Conservation (phyloP, 2,113 vertebrate species). For the Chinchilla lanigera region DNA sequence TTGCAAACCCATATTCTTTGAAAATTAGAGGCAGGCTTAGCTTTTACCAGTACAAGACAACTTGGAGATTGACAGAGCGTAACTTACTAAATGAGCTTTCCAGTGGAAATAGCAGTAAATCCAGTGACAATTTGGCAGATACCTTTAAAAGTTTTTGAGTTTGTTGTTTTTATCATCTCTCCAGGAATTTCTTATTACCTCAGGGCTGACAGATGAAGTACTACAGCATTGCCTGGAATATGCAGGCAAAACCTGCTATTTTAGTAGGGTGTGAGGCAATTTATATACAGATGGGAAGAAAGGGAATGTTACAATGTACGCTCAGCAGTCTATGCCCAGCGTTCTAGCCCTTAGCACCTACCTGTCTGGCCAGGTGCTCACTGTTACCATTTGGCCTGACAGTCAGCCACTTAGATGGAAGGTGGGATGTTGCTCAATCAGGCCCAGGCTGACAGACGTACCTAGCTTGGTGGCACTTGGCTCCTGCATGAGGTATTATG, state of each 20-base stretch:
- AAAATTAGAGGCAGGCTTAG: constrained; percentile 94
- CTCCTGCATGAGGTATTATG: not conserved
- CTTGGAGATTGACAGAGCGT: constrained; percentile 79
- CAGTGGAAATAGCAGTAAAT: not conserved
- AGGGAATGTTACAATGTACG: not conserved
- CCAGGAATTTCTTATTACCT: constrained; percentile 2
- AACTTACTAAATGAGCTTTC: not conserved
- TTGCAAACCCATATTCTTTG: constrained; percentile 94
- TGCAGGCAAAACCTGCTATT: not conserved
- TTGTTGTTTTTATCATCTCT: constrained; percentile 29
- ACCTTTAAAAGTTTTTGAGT: not conserved
- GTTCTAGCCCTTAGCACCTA: not conserved
- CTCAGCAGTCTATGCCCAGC: not conserved
- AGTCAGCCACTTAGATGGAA: not conserved
- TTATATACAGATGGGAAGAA: not conserved
- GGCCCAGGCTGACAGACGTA: not conserved
- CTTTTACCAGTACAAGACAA: constrained; percentile 95
- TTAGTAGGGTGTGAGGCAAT: not conserved
- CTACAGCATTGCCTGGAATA: not conserved
- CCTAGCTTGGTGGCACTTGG: not conserved
- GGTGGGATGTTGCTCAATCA: not conserved
- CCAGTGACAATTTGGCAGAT: not conserved
- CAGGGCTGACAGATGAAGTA: not conserved
- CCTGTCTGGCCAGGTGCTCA: not conserved
- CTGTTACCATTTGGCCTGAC: not conserved